A percentile compares a stretch with the other conserved stretches of the same genome.
These are phyloP conservation scores for Taurulus bubalis DNA, from an alignment of 2,113 vertebrate species.

Conservation along the genomic window DNA sequence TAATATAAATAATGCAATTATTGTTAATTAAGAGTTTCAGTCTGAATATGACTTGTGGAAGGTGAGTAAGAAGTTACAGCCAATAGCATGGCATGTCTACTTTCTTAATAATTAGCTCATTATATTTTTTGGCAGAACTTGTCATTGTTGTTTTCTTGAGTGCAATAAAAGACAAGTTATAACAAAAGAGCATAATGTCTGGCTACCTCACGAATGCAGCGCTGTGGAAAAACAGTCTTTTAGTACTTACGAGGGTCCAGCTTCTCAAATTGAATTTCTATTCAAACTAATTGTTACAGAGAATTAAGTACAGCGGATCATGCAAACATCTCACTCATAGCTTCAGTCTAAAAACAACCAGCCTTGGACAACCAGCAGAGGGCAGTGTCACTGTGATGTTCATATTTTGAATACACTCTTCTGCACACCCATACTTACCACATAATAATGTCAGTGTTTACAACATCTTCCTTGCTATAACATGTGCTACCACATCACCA, in stretches of 20 bases:
- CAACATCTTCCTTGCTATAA: not conserved
- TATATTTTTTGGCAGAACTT: not conserved
- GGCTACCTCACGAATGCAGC: not conserved
- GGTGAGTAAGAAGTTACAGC: not conserved
- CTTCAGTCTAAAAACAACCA: not conserved
- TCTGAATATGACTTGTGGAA: not conserved
- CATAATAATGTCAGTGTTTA: not conserved
- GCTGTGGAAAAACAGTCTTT: not conserved
- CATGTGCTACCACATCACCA: not conserved
- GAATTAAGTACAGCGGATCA: not conserved
- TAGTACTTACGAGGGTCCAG: not conserved
- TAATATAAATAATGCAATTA: not conserved
- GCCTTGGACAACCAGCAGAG: constrained; percentile 53
- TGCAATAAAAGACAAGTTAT: not conserved
- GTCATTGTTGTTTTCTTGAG: not conserved
- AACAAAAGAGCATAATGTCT: not conserved
- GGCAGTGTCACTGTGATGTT: constrained; percentile 36
- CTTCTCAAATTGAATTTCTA: not conserved
- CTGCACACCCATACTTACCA: too few species aligned
- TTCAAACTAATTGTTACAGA: not conserved
- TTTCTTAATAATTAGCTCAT: not conserved
- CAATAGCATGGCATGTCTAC: not conserved
- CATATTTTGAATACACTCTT: not conserved
- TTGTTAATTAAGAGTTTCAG: not conserved
- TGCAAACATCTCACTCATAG: not conserved